phyloP scores from a whole-genome alignment of 2,888 invertebrate genomes.

The Drosophila formosana region DNA sequence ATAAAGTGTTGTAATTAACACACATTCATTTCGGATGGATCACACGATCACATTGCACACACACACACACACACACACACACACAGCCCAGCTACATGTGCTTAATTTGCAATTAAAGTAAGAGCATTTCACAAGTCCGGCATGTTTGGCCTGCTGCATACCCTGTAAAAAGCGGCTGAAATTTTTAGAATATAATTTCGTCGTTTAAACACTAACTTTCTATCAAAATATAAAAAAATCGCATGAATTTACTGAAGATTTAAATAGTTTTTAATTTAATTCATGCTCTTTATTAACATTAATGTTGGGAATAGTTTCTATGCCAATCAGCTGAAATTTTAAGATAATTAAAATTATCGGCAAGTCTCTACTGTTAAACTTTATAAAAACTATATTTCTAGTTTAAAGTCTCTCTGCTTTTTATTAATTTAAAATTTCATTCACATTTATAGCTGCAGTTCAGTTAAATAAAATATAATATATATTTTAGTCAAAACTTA shows the following conservation, averaged over 20 bases:
- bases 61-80: conserved; percentile 15
- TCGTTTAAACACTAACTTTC: too few relatives aligned
- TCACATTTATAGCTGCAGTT: too few relatives aligned
- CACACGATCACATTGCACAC: conserved; percentile 34
- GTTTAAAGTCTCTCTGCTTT: too few relatives aligned
- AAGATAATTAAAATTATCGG: too few relatives aligned
- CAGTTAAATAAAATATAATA: too few relatives aligned
- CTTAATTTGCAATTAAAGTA: conserved; percentile 29
- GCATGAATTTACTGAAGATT: too few relatives aligned
- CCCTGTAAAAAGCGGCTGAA: conserved; percentile 17
- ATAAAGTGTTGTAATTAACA: conserved; percentile 74
- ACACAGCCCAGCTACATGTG: not conserved
- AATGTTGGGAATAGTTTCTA: not conserved
- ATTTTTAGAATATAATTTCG: not conserved
- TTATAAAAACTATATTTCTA: too few relatives aligned
- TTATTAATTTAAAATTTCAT: too few relatives aligned
- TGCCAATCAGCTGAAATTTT: not conserved
- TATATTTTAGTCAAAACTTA: too few relatives aligned
- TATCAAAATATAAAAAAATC: too few relatives aligned
- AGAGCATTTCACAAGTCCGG: not conserved
- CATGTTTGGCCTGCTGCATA: not conserved
- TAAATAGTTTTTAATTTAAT: too few relatives aligned
- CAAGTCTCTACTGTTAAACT: too few relatives aligned
- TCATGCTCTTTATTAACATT: not conserved
- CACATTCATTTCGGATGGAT: conserved; percentile 62